Base-by-base conservation (phyloP, 2,113 vertebrate species). In the Lophius piscatorius region DNA sequence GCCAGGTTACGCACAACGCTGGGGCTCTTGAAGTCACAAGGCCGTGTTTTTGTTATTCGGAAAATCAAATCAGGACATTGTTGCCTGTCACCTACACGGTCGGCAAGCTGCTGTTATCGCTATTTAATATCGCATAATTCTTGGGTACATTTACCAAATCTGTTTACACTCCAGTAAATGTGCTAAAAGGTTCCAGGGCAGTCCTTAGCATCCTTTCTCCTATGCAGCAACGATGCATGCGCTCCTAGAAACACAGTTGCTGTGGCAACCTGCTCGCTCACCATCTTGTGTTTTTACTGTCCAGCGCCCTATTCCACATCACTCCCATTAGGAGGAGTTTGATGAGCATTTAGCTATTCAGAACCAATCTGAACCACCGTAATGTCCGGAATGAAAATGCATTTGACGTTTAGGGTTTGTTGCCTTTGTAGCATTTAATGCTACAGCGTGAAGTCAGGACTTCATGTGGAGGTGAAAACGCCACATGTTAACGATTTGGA, bases 281-380 rank as follows among this genome's bases (percentile, higher is more conserved):
- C 89, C 89, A 90, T 89, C 86, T 90, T 88, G 89, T 89, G 81
- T 85, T 89, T 85, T 88, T 83, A 85, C 86, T 85, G 86, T 87
- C 84, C 87, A 85, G 73, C 79, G 82, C 78, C 83, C 81, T 82
- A 63, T 81, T 83, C 78, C 52, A 84, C 75, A 74, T 80, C 74
- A 73, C 67, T 61, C 74, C 59, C 78, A 76, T 81, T 72, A 78
- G 76, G 69, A n/a, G 64, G 63, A 73, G 77, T 58, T 76, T 68
- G 64, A 86, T 81, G 54, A 76, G 54, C 47, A 57, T 62, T 83
- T 56, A n/a, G 31, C 42, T 65, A 40, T 63, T 55, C 50, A 65
- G 48, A 72, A 40, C 14, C 24, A 40, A 71, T 48, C 51, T 68
- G 24, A 31, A 31, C 41, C 63, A 44, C 11, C 6, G 61, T 45